Evolutionary conservation across 2,113 vertebrate genomes (phyloP), one percentile per base, ranked within the genome.

Genomic region (Xyliphius kryptos): DNA sequence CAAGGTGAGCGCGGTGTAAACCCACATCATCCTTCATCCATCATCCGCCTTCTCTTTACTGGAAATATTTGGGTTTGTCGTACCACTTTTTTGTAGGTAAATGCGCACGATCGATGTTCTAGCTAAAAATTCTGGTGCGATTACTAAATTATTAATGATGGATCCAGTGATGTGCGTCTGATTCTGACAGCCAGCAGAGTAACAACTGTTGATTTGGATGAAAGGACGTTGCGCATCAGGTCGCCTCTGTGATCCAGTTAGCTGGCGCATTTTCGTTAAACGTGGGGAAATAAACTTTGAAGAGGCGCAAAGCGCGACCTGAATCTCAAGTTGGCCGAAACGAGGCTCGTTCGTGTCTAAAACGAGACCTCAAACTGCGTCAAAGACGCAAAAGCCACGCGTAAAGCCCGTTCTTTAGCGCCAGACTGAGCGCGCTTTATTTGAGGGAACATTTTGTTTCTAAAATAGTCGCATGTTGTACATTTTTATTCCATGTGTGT

Each of bases 1-100:
- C 79, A 87, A 79, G 87, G 87, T 88, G 81, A 83, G 81, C 40
- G 52, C 43, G n/a, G 12, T 46, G 13, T 46, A n/a, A 6, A 1
- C 14, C n/a, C 5, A 41, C 13, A 10, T 12, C 40, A 41, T 41
- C 13, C 13, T 10, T 12, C 5, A 9, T 38, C 5, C 5, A 38
- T 38, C 5, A 5, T 6, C 5, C 40, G 9, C 40, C 3, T 41
- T 41, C 40, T 3, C 13, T 41, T 10, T 41, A 32, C 7, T 6
- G 26, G 26, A 32, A 32, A 32, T 32, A 32, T 32, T 3, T 6
- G 26, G 26, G 26, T 32, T 32, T 5, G 26, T 32, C 26, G 26
- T 1, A 32, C 26, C 4, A 32, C 26, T 32, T 32, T n/a, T 32
- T 6, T 32, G 26, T 32, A 32, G 26, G 26, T 32, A 32, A 32